Evolutionary conservation across 1,140 invertebrate species (phyloP).

Genomic region (Pseudomyrmex pallidus): DNA sequence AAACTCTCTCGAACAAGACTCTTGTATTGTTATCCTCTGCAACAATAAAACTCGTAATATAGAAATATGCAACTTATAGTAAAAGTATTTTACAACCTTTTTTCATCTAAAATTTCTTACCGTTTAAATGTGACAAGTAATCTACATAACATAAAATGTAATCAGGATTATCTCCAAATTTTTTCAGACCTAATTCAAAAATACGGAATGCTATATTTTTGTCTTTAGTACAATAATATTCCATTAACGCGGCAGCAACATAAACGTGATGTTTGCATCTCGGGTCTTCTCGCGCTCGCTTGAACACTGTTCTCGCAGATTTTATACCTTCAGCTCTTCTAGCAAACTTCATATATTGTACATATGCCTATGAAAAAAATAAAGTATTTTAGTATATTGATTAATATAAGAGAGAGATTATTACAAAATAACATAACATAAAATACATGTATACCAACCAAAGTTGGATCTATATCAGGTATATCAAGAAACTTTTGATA

Average conservation of each 20-base stretch:
- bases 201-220: constrained; percentile 99
- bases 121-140: constrained; percentile 98
- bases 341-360: constrained; percentile 99
- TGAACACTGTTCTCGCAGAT: constrained; percentile 97
- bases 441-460: constrained; percentile 88
- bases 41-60: constrained; percentile 65
- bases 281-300: constrained; percentile 96
- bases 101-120: constrained; percentile 84
- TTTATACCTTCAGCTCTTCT: constrained; percentile 98
- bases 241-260: constrained; percentile 98
- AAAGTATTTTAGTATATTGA: background rate
- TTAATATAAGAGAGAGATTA: constrained; percentile 19
- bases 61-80: background rate
- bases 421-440: constrained; percentile 30
- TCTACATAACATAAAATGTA: constrained; percentile 98
- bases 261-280: constrained; percentile 96
- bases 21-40: constrained; percentile 99
- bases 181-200: constrained; percentile 99
- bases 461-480: constrained; percentile 95
- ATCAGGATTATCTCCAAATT: constrained; percentile 97
- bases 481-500: constrained; percentile 97
- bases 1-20: constrained; percentile 98
- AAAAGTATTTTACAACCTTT: background rate
- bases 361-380: constrained; percentile 90
- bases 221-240: constrained; percentile 99